Base-by-base conservation (phyloP, 1,140 invertebrate species). In the Archegozetes longisetosus region DNA sequence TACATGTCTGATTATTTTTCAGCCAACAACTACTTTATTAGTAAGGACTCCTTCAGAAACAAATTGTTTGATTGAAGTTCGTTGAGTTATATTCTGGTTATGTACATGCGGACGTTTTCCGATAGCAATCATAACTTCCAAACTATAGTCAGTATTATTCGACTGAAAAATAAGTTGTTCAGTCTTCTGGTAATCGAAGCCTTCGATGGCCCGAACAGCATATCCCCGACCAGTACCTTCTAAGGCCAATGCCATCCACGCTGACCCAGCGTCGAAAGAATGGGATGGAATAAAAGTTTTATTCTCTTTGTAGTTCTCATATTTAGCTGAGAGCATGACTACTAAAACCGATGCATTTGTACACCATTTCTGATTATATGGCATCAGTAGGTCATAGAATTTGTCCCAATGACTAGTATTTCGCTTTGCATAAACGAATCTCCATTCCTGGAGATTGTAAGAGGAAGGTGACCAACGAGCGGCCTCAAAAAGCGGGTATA, bases 171-270 rank as follows among this genome's bases (percentile, higher is more conserved):
- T 57, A 17, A 47, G 13, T n/a, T 14, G 13, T 13, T 29, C 55
- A 49, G 28, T 24, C 24, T 57, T 57, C 28, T 57, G 17, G 1
- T 4, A 2, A 27, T 57, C 55, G 28, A 51, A 57, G 13, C 55
- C 55, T n/a, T 14, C 49, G 29, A 57, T 57, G 2, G 55, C 49
- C n/a, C 48, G 55, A 4, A 57, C 55, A 3, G 48, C 55, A 13
- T 47, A 47, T 47, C 48, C 48, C 25, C 55, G 40, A 24, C 29
- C 55, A 3, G 55, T 57, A 47, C 55, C 55, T 57, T 57, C 55
- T 17, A 57, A n/a, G 26, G 55, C 55, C 55, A 57, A 47, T 9
- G 28, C 49, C 55, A 57, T 57, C 55, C 55, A 57, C 17, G 55
- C 49, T 6, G 55, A 55, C 22, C 55, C 55, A 2, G 55, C 29